Evolutionary conservation across 2,113 vertebrate genomes (phyloP).

Genomic region (Hydrochoerus hydrochaeris): DNA sequence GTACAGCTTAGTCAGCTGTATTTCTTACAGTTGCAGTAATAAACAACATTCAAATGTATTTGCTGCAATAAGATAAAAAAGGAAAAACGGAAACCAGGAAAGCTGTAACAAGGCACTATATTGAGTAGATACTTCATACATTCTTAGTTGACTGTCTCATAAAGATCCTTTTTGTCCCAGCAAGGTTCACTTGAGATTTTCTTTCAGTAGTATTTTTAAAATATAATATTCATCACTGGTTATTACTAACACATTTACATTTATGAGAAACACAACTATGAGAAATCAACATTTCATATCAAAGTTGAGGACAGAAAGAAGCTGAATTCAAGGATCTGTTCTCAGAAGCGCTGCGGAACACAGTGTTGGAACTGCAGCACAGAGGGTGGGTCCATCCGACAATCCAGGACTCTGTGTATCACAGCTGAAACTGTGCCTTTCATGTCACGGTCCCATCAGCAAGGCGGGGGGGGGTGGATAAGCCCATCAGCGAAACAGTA

Average conservation of each 20-base stretch:
- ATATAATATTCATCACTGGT: constrained; percentile 47
- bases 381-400: constrained; percentile 74
- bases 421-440: constrained; percentile 72
- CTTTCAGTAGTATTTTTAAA: constrained; percentile 15
- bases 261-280: constrained; percentile 53
- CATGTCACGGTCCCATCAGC: constrained; percentile 74
- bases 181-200: constrained; percentile 57
- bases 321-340: constrained; percentile 69
- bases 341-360: constrained; percentile 63
- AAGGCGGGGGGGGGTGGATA: constrained; percentile 67
- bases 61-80: constrained; percentile 47
- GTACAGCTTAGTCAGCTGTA: constrained; percentile 38
- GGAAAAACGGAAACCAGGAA: constrained; percentile 17
- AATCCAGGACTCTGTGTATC: constrained; percentile 68
- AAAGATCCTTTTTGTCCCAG: constrained; percentile 58
- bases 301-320: constrained; percentile 59
- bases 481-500: constrained; percentile 79
- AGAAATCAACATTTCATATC: constrained; percentile 63
- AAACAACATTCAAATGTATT: not conserved
- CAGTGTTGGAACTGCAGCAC: constrained; percentile 57
- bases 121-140: constrained; percentile 47
- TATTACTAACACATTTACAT: constrained; percentile 61
- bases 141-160: not conserved
- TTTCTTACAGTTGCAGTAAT: constrained; percentile 54
- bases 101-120: not conserved